phyloP scores from a whole-genome alignment of 1,140 invertebrate species.

The Apis cerana region DNA sequence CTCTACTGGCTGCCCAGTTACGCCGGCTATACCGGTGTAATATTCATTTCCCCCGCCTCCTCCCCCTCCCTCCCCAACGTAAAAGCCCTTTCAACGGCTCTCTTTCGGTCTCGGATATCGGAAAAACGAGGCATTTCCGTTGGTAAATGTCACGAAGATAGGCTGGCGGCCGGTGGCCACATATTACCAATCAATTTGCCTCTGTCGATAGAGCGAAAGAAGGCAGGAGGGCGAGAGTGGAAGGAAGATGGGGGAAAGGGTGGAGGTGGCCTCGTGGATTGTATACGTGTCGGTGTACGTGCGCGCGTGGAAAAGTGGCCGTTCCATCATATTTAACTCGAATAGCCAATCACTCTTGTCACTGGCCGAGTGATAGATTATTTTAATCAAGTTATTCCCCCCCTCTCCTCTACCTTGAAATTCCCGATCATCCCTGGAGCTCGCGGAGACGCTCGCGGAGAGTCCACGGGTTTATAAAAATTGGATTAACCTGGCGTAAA shows the following conservation, averaged over 20 bases:
- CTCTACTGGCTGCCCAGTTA: slow-evolving; percentile 43
- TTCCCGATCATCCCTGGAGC: slow-evolving; percentile 50
- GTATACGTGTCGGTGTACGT: slow-evolving; percentile 27
- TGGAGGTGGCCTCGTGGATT: slow-evolving; percentile 6
- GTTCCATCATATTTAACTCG: slow-evolving; percentile 69
- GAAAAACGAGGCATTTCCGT: slow-evolving; percentile 67
- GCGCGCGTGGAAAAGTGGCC: slow-evolving; percentile 43
- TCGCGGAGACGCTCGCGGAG: slow-evolving; percentile 35
- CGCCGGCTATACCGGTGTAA: slow-evolving; percentile 53
- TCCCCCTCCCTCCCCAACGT: slow-evolving; percentile 35
- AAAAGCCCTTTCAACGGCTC: slow-evolving; percentile 66
- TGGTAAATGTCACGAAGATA: slow-evolving; percentile 66
- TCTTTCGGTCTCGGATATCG: slow-evolving; percentile 64
- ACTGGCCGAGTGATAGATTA: slow-evolving; percentile 65
- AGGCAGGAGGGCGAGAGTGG: slow-evolving; percentile 1
- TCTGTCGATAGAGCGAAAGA: slow-evolving; percentile 65
- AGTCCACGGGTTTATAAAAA: slow-evolving; percentile 49
- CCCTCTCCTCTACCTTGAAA: slow-evolving; percentile 6
- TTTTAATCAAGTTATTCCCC: slow-evolving; percentile 67
- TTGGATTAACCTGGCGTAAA: slow-evolving; percentile 53
- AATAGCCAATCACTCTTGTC: slow-evolving; percentile 65
- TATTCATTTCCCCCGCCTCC: slow-evolving; percentile 56
- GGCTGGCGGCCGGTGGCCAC: slow-evolving; percentile 60
- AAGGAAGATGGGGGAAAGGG: neutral
- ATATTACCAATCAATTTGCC: slow-evolving; percentile 70